phyloP scores from a whole-genome alignment of 2,113 vertebrate species.

The Tonatia bakeri region DNA sequence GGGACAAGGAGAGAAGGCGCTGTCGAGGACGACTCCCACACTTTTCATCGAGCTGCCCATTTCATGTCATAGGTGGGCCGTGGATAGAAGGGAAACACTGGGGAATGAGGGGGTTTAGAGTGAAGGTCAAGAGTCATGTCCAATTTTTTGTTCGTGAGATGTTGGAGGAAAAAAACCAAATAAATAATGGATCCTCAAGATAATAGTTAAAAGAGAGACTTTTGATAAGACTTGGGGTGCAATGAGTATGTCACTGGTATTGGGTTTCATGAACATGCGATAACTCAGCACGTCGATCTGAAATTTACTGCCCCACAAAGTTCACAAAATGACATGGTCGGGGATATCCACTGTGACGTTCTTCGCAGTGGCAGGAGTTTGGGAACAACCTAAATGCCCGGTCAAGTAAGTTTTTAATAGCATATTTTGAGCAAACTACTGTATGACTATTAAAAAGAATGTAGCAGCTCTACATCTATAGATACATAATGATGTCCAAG shows the following conservation, averaged over 20 bases:
- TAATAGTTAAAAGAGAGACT: neutral
- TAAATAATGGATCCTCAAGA: neutral
- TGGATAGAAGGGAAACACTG: neutral
- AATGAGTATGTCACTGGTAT: neutral
- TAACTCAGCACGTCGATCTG: neutral
- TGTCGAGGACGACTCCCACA: neutral
- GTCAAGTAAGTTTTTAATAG: neutral
- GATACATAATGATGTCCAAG: neutral
- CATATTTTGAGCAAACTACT: neutral
- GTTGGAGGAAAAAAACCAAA: neutral
- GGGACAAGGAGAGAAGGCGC: neutral
- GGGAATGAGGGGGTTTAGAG: neutral
- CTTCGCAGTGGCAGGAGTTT: neutral
- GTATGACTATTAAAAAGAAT: neutral
- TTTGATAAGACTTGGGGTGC: neutral
- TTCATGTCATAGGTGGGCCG: neutral
- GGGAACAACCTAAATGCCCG: neutral
- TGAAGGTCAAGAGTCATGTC: neutral
- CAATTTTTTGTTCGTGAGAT: neutral
- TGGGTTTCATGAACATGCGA: slow-evolving; percentile 12
- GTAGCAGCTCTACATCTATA: neutral
- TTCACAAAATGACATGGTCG: neutral
- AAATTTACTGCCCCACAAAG: neutral
- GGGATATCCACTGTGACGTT: neutral
- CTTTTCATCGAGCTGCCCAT: neutral